phyloP scores from a whole-genome alignment of 2,113 vertebrate species.

The Candoia aspera region DNA sequence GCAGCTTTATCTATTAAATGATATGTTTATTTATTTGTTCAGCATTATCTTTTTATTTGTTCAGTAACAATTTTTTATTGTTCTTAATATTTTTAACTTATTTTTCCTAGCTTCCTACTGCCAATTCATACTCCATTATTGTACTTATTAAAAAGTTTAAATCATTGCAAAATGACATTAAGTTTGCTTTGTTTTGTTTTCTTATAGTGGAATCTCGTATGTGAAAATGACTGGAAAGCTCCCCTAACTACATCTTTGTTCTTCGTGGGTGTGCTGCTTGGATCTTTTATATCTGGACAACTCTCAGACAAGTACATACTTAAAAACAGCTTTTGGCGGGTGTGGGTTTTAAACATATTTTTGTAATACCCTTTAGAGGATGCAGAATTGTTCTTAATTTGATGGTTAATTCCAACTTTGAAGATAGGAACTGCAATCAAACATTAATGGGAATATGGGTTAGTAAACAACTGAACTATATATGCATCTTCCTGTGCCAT shows the following conservation, averaged over 20 bases:
- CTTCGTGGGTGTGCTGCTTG: slow-evolving; percentile 79
- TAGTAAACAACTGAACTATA: neutral
- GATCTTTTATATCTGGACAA: slow-evolving; percentile 81
- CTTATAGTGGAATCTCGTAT: slow-evolving; percentile 84
- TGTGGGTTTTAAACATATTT: neutral
- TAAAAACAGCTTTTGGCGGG: neutral
- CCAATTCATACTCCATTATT: neutral
- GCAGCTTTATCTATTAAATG: neutral
- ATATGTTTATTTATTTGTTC: neutral
- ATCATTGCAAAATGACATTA: slow-evolving; percentile 2
- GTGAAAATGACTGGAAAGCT: slow-evolving; percentile 81
- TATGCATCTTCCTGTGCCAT: neutral
- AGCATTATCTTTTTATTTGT: neutral
- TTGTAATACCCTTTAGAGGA: neutral
- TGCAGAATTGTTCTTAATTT: neutral
- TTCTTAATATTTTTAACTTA: neutral
- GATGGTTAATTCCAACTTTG: neutral
- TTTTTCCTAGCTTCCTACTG: neutral
- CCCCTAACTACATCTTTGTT: slow-evolving; percentile 81
- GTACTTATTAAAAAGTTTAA: neutral
- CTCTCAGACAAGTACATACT: slow-evolving; percentile 80
- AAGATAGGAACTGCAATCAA: neutral
- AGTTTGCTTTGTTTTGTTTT: slow-evolving; percentile 18
- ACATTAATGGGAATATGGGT: neutral
- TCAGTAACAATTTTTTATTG: neutral